phyloP scores from a whole-genome alignment of 2,797 vertebrate species.

The Alosa sapidissima region DNA sequence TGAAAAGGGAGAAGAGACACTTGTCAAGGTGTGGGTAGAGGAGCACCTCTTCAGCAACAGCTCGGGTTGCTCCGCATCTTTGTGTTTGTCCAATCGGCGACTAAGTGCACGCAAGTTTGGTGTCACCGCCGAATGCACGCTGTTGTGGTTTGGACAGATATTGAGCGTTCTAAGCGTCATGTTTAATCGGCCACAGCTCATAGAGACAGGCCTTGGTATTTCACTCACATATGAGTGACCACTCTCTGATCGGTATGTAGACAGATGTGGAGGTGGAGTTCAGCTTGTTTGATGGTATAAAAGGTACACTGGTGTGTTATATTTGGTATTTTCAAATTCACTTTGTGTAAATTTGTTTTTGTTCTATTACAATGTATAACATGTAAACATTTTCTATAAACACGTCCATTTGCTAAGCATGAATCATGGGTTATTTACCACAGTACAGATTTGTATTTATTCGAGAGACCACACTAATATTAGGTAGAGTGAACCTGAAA shows the following conservation, averaged over 20 bases:
- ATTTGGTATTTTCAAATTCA: neutral
- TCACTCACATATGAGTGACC: neutral
- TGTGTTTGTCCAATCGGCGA: constrained; percentile 72
- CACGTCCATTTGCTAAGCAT: neutral
- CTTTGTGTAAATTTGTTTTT: neutral
- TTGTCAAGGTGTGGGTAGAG: constrained; percentile 78
- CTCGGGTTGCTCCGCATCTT: constrained; percentile 65
- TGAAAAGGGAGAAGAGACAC: constrained; percentile 80
- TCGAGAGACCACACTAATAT: neutral
- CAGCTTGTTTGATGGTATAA: neutral
- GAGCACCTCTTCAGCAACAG: constrained; percentile 61
- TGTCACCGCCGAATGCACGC: constrained; percentile 49
- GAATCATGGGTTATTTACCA: neutral
- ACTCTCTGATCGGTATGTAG: neutral
- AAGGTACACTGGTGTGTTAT: neutral
- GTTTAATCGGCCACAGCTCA: neutral
- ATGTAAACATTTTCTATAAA: neutral
- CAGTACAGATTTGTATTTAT: neutral
- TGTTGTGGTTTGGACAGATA: constrained; percentile 72
- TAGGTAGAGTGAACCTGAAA: neutral
- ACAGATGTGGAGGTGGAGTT: neutral
- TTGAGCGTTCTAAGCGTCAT: constrained; percentile 42
- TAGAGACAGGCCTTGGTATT: neutral
- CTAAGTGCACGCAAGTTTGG: constrained; percentile 72
- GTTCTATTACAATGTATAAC: neutral